Conservation (phyloP, 2,797 vertebrate genomes). For the Halcyon leucocephala region DNA sequence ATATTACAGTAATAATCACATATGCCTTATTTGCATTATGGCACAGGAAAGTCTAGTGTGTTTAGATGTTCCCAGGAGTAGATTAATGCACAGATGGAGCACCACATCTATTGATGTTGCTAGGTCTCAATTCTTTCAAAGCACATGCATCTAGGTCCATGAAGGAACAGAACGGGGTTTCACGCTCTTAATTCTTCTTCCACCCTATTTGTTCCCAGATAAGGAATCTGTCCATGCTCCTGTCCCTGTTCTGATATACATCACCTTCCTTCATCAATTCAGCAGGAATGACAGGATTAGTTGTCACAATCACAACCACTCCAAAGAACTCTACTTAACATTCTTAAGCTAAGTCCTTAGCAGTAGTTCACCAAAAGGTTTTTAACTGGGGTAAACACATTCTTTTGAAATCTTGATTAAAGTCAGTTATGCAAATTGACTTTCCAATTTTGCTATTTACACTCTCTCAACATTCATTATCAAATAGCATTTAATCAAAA, state of each 20-base stretch:
- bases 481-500: slow-evolving; percentile 19
- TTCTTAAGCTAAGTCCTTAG: background rate
- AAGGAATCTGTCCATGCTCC: background rate
- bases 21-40: background rate
- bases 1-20: background rate
- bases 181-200: background rate
- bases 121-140: background rate
- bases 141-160: background rate
- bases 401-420: slow-evolving; percentile 16
- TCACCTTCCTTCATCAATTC: background rate
- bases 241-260: background rate
- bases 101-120: background rate
- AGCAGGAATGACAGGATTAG: slow-evolving; percentile 8
- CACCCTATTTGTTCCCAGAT: background rate
- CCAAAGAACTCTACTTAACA: background rate
- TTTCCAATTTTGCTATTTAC: background rate
- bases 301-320: background rate
- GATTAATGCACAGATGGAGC: background rate
- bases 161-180: background rate
- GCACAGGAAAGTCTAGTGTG: background rate
- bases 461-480: background rate
- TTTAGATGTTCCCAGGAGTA: background rate
- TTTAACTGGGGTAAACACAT: background rate
- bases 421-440: background rate
- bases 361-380: background rate